These are phyloP conservation scores for Naso thynnoides DNA, from an alignment of 2,797 vertebrate genomes.

Conservation along the genomic window DNA sequence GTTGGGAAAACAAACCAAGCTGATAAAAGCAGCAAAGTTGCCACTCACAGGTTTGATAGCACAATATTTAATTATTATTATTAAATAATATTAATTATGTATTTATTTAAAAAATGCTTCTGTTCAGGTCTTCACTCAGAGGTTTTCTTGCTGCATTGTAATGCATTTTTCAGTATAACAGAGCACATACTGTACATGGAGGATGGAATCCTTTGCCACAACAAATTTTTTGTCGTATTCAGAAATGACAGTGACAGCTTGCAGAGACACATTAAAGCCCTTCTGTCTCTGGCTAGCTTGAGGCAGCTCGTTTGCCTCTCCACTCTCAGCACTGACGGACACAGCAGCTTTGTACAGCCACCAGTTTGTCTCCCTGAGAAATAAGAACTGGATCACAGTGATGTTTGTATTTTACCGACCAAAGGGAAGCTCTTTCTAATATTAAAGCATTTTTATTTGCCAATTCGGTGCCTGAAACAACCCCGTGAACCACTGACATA, in stretches of 20 bases:
- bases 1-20: not conserved
- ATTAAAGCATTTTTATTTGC: no score
- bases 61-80: no score
- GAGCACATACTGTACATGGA: not conserved
- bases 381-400: not conserved
- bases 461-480: not conserved
- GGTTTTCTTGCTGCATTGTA: not conserved
- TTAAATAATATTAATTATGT: not conserved
- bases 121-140: not conserved
- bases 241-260: not conserved
- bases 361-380: not conserved
- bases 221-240: not conserved
- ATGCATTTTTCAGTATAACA: not conserved
- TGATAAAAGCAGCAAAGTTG: not conserved
- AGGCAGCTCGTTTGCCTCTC: slow-evolving; percentile 6
- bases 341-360: slow-evolving; percentile 11
- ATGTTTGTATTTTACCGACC: not conserved
- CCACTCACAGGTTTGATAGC: not conserved
- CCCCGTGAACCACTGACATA: not conserved
- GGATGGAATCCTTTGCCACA: not conserved
- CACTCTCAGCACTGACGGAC: not conserved
- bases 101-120: not conserved
- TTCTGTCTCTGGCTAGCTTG: not conserved
- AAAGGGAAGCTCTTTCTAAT: not conserved
- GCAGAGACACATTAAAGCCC: not conserved